phyloP scores from a whole-genome alignment of 2,888 invertebrate genomes.

The Aricia artaxerxes region DNA sequence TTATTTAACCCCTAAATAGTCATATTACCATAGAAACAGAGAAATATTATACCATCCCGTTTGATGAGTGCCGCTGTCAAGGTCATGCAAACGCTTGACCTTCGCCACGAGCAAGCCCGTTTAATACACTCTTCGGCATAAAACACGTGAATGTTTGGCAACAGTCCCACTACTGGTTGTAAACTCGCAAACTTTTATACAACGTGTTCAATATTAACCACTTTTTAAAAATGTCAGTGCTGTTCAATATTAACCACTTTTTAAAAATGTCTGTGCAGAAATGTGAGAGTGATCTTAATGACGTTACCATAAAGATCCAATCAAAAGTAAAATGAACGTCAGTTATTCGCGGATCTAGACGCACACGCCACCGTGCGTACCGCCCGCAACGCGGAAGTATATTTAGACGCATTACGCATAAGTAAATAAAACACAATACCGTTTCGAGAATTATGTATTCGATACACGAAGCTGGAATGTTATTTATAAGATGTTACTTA shows the following conservation, averaged over 20 bases:
- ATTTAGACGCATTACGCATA: slow-evolving; percentile 17
- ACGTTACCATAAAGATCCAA: background rate
- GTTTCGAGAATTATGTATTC: background rate
- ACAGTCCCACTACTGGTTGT: background rate
- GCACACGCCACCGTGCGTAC: slow-evolving; percentile 9
- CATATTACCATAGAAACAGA: too few relatives aligned
- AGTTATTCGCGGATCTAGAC: background rate
- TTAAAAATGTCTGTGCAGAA: background rate
- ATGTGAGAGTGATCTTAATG: background rate
- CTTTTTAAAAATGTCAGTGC: too few relatives aligned
- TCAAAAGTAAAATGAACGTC: background rate
- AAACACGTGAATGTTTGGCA: background rate
- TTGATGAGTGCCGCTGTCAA: background rate
- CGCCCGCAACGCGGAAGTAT: background rate
- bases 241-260: too few relatives aligned
- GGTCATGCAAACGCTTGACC: background rate
- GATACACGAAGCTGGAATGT: background rate
- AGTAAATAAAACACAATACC: background rate
- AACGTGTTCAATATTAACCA: too few relatives aligned
- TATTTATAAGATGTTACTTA: background rate
- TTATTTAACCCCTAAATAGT: too few relatives aligned
- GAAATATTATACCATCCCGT: too few relatives aligned
- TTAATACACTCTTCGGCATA: background rate
- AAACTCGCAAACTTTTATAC: background rate
- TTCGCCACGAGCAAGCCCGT: background rate